phyloP scores from a whole-genome alignment of 2,888 invertebrate species.

The Pollenia amentaria region DNA sequence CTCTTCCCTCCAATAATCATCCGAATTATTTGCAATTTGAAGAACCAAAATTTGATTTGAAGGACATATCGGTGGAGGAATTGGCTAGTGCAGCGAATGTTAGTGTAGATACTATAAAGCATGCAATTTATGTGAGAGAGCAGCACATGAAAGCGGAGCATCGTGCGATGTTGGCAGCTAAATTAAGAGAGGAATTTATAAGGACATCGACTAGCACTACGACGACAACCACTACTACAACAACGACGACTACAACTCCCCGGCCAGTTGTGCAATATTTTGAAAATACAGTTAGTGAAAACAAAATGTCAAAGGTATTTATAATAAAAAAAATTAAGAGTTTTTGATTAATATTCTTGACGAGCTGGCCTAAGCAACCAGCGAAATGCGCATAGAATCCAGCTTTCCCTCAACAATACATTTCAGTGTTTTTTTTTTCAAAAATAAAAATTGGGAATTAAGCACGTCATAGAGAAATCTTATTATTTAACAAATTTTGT shows the following conservation, averaged over 20 bases:
- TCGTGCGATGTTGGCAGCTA: slow-evolving; percentile 80
- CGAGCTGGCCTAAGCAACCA: too few relatives aligned
- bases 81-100: slow-evolving; percentile 90
- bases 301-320: slow-evolving; percentile 80
- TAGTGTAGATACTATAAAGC: slow-evolving; percentile 91
- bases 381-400: too few relatives aligned
- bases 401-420: too few relatives aligned
- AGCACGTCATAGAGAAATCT: too few relatives aligned
- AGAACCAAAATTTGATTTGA: slow-evolving; percentile 82
- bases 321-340: not conserved
- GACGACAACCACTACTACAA: slow-evolving; percentile 84
- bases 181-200: slow-evolving; percentile 82
- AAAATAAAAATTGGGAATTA: too few relatives aligned
- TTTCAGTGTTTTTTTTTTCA: too few relatives aligned
- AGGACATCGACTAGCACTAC: slow-evolving; percentile 84
- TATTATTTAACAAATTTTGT: too few relatives aligned
- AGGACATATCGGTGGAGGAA: slow-evolving; percentile 85
- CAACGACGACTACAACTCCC: slow-evolving; percentile 74
- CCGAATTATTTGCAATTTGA: slow-evolving; percentile 82
- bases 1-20: slow-evolving; percentile 69
- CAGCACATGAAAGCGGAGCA: slow-evolving; percentile 88
- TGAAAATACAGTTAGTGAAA: slow-evolving; percentile 75
- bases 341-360: too few relatives aligned
- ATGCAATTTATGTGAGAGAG: slow-evolving; percentile 89
- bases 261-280: slow-evolving; percentile 81